Evolutionary conservation across 2,113 vertebrate genomes (phyloP).

Genomic region (Sylvicapra grimmia): DNA sequence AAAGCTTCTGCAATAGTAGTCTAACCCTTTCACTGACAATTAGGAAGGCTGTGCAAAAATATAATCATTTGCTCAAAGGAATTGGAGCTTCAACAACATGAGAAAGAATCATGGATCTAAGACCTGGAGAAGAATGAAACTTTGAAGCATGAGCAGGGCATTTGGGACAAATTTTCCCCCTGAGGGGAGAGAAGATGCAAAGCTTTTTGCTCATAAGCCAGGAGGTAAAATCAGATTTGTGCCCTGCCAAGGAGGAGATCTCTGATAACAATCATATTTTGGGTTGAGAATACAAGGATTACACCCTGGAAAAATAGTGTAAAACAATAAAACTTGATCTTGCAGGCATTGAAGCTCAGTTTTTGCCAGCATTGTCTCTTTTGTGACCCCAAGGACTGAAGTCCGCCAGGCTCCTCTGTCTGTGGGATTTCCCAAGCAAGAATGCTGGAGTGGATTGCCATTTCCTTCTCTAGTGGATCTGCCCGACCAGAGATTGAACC

Average conservation of each 20-base stretch:
- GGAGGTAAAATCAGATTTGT: not conserved
- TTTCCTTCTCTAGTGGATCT: not conserved
- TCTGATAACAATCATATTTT: not conserved
- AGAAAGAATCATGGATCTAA: not conserved
- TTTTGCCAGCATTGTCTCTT: not conserved
- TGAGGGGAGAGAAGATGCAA: not conserved
- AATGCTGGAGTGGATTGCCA: not conserved
- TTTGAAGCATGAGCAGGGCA: not conserved
- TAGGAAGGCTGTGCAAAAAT: slow-evolving; percentile 1
- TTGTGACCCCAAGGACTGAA: not conserved
- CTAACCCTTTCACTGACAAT: not conserved
- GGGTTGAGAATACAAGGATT: not conserved
- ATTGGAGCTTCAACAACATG: not conserved
- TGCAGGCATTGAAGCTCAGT: not conserved
- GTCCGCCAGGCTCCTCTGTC: not conserved
- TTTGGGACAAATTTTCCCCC: not conserved
- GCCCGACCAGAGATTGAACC: not conserved
- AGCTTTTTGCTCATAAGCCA: not conserved
- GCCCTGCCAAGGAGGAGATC: not conserved
- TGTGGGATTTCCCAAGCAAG: not conserved
- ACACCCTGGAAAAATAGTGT: not conserved
- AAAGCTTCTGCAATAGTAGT: not conserved
- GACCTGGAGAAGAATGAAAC: not conserved
- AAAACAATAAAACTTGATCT: not conserved
- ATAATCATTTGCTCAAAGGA: not conserved